Evolutionary conservation across 2,888 invertebrate genomes (phyloP).

Genomic region (Drosophila merina): DNA sequence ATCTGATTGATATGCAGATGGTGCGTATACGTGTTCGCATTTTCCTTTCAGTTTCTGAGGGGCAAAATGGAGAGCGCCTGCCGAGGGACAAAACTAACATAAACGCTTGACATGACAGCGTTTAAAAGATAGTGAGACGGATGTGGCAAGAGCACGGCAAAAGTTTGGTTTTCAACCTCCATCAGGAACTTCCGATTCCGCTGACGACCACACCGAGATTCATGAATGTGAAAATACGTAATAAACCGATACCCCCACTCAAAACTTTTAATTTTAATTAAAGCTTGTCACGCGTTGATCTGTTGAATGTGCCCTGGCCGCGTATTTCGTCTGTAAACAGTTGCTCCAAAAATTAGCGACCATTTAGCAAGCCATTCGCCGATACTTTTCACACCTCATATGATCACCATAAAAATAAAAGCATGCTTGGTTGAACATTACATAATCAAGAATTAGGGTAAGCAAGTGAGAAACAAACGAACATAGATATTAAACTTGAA

Average conservation of each 20-base stretch:
- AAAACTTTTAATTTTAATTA: constrained; percentile 46
- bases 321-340: constrained; percentile 21
- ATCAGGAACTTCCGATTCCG: constrained; percentile 12
- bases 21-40: constrained; percentile 30
- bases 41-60: constrained; percentile 1
- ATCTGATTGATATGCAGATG: constrained; percentile 74
- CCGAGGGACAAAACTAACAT: constrained; percentile 34
- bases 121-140: constrained; percentile 40
- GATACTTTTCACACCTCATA: constrained; percentile 37
- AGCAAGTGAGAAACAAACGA: not conserved
- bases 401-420: constrained; percentile 30
- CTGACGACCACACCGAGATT: constrained; percentile 5
- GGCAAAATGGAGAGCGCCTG: constrained; percentile 1
- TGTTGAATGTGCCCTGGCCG: constrained; percentile 32
- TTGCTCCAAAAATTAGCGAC: constrained; percentile 28
- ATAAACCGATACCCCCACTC: constrained; percentile 18
- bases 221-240: constrained; percentile 54
- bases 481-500: not conserved
- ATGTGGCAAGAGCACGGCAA: constrained; percentile 25
- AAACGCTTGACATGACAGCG: constrained; percentile 43
- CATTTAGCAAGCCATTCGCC: constrained; percentile 29
- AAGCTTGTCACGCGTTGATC: constrained; percentile 27
- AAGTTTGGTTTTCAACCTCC: not conserved
- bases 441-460: constrained; percentile 36
- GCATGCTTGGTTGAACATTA: constrained; percentile 11